A percentile compares a stretch with the other conserved stretches of the same genome.
Evolutionary conservation across 2,888 invertebrate species (phyloP).

Genomic region (Drosophila sordidula): DNA sequence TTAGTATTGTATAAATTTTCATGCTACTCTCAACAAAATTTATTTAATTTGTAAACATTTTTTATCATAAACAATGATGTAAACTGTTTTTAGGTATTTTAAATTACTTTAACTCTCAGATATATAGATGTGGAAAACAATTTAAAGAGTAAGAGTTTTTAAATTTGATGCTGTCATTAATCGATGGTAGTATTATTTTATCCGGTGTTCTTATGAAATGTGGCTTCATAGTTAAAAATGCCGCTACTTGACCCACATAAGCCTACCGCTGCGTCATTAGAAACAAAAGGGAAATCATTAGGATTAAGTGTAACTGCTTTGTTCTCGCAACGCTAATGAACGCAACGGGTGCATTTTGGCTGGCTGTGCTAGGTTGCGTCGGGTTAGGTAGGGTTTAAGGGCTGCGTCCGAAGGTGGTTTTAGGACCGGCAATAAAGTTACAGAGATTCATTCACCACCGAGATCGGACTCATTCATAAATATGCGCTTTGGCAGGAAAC

Average conservation of each 20-base stretch:
- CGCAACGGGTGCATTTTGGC: slow-evolving; percentile 53
- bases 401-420: slow-evolving; percentile 50
- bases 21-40: not conserved
- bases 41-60: not conserved
- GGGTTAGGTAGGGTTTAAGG: slow-evolving; percentile 46
- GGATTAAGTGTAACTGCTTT: slow-evolving; percentile 67
- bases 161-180: slow-evolving; percentile 7
- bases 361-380: slow-evolving; percentile 14
- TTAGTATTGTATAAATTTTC: no score
- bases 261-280: slow-evolving; percentile 71
- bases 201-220: slow-evolving; percentile 34
- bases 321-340: slow-evolving; percentile 71
- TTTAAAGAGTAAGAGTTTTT: not conserved
- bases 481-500: slow-evolving; percentile 44
- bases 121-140: not conserved
- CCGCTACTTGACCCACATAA: slow-evolving; percentile 44
- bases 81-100: no score
- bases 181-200: slow-evolving; percentile 10
- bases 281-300: slow-evolving; percentile 78
- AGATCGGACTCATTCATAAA: slow-evolving; percentile 71
- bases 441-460: slow-evolving; percentile 63
- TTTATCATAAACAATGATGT: no score
- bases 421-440: slow-evolving; percentile 65
- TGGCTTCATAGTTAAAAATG: not conserved
- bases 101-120: not conserved